Conservation (phyloP, 1,140 invertebrate genomes). For the Melipona quadrifasciata region DNA sequence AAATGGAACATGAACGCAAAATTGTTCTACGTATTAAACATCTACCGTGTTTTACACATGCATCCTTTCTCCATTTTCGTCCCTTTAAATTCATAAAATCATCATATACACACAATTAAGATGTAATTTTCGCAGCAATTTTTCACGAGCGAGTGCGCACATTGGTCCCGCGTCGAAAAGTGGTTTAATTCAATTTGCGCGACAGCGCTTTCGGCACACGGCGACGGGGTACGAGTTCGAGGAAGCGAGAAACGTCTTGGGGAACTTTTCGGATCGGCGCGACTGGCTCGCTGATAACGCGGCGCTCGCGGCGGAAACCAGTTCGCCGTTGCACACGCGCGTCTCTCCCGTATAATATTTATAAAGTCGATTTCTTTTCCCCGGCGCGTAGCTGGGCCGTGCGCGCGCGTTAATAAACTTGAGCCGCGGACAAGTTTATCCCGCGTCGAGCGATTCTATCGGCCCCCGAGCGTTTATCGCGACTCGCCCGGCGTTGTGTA, state of each 20-base stretch:
- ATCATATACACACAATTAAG: too few species aligned
- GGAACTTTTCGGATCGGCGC: constrained; percentile 20
- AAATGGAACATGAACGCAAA: too few species aligned
- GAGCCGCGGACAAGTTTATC: constrained; percentile 31
- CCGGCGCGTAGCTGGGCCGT: background rate
- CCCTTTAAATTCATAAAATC: too few species aligned
- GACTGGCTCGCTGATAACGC: constrained; percentile 45
- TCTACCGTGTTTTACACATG: too few species aligned
- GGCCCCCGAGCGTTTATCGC: background rate
- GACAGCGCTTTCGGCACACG: background rate
- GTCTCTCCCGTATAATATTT: constrained; percentile 33
- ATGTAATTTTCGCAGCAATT: too few species aligned
- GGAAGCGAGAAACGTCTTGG: constrained; percentile 4
- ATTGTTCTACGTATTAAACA: too few species aligned
- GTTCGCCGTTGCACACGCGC: constrained; percentile 19
- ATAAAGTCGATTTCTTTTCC: constrained; percentile 40
- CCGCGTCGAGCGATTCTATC: constrained; percentile 15
- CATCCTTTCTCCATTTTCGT: too few species aligned
- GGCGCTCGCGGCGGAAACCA: constrained; percentile 31
- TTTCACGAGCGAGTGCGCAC: too few species aligned
- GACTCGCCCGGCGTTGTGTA: background rate
- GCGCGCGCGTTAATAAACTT: constrained; percentile 40
- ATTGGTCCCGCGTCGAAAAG: too few species aligned
- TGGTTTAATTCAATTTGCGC: background rate
- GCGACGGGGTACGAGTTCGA: background rate